phyloP scores from a whole-genome alignment of 2,888 invertebrate genomes.

The Netelia virgata region DNA sequence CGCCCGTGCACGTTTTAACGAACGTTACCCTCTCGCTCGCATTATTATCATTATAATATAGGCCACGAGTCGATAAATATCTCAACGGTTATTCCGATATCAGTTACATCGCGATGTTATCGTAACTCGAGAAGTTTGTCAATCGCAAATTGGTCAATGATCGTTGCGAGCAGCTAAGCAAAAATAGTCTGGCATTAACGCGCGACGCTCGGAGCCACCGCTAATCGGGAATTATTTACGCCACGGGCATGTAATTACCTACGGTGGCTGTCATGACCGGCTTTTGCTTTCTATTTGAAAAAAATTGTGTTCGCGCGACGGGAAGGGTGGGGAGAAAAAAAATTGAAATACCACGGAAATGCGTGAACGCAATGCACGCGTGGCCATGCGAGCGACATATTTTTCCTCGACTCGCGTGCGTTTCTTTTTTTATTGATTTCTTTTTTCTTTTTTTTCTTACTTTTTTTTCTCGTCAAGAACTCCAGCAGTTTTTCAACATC shows the following conservation, averaged over 20 bases:
- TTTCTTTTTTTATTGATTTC: neutral
- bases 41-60: constrained; percentile 46
- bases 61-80: constrained; percentile 37
- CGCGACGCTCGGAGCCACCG: neutral
- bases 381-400: constrained; percentile 18
- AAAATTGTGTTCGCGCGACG: constrained; percentile 25
- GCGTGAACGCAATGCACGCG: neutral
- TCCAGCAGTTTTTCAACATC: neutral
- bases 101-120: constrained; percentile 12
- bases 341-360: constrained; percentile 31
- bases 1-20: constrained; percentile 50
- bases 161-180: neutral
- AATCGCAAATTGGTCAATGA: constrained; percentile 9
- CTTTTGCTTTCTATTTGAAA: constrained; percentile 23
- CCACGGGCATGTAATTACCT: constrained; percentile 9
- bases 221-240: constrained; percentile 17
- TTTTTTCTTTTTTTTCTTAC: neutral
- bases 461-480: no score
- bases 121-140: constrained; percentile 7
- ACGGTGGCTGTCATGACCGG: neutral
- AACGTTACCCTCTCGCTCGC: constrained; percentile 48
- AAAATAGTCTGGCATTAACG: neutral
- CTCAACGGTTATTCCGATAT: neutral
- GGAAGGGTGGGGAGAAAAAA: neutral
- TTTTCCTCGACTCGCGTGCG: neutral